Conservation (phyloP, 2,113 vertebrate species). For the Phyllopteryx taeniolatus region DNA sequence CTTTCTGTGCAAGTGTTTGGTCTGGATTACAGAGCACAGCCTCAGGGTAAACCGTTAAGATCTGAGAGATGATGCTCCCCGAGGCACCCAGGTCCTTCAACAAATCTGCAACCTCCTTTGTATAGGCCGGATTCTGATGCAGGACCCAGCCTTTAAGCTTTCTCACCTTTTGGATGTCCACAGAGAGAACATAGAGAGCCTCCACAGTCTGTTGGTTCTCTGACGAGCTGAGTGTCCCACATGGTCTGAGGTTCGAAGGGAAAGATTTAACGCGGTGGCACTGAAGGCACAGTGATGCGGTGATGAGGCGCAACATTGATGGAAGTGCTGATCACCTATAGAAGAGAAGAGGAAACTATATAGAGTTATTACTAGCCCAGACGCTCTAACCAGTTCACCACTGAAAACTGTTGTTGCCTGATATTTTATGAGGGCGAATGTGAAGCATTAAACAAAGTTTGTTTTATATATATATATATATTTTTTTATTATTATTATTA, state of each 20-base stretch:
- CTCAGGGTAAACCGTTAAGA: slow-evolving; percentile 83
- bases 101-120: slow-evolving; percentile 76
- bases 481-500: background rate
- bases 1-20: slow-evolving; percentile 74
- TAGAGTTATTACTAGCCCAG: background rate
- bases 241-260: slow-evolving; percentile 32
- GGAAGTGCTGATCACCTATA: slow-evolving; percentile 14
- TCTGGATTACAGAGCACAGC: slow-evolving; percentile 80
- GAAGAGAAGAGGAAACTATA: slow-evolving; percentile 6
- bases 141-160: slow-evolving; percentile 87
- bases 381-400: too few species aligned
- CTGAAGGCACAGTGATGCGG: slow-evolving; percentile 47
- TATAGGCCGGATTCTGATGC: slow-evolving; percentile 73
- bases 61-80: slow-evolving; percentile 63
- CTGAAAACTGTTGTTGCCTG: slow-evolving; percentile 2
- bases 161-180: slow-evolving; percentile 84
- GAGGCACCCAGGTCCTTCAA: slow-evolving; percentile 81
- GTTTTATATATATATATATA: background rate
- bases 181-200: slow-evolving; percentile 74
- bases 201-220: slow-evolving; percentile 82
- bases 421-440: background rate
- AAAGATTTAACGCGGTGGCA: slow-evolving; percentile 30
- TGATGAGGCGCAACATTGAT: slow-evolving; percentile 64
- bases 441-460: background rate
- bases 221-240: slow-evolving; percentile 25